Base-by-base conservation (phyloP, 2,888 invertebrate species). In the Acanthopleura granulata region DNA sequence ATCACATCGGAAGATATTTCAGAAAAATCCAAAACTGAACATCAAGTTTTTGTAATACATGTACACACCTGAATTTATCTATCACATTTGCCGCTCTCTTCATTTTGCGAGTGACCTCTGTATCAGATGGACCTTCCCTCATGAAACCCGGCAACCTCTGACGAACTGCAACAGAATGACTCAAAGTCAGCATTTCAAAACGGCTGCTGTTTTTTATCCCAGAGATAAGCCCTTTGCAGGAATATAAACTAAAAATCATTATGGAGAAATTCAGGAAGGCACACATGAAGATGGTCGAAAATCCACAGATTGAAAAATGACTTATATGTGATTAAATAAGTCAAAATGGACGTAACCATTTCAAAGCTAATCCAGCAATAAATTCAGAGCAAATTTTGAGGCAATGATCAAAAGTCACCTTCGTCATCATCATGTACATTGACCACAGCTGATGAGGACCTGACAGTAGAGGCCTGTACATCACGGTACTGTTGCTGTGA, bases 1-100 rank as follows among this genome's bases (percentile, higher is more conserved):
- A 9, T 40, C 40, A 6, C 4, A 40, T 40, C 40, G 9, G 9
- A 40, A 40, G 40, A 40, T 3, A 40, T 40, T 40, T 40, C 40
- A 40, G 4, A 40, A 3, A 40, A 40, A 40, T 9, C 40, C 40
- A 40, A 9, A 6, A 40, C 9, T 9, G 9, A 40, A 40, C 40
- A 40, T 9, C 3, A 40, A 40, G 40, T 40, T 40, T 3, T 6
- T 9, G n/a, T n/a, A n/a, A 9, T 40, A 40, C 40, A 40, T 6
- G 9, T 40, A 57, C 25, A 30, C 83, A 91, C 91, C 91, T 95
- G 74, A 96, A 92, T 29, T 94, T 93, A 90, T 96, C 95, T 29
- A 96, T 91, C 22, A 93, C 93, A 62, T 94, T 94, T 85, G 95
- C 95, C 14, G 94, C 95, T 80, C 94, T 92, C 90, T 95, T 96